Evolutionary conservation across 2,113 vertebrate genomes (phyloP), one percentile per base, ranked within the genome.

Genomic region (Thunnus thynnus): DNA sequence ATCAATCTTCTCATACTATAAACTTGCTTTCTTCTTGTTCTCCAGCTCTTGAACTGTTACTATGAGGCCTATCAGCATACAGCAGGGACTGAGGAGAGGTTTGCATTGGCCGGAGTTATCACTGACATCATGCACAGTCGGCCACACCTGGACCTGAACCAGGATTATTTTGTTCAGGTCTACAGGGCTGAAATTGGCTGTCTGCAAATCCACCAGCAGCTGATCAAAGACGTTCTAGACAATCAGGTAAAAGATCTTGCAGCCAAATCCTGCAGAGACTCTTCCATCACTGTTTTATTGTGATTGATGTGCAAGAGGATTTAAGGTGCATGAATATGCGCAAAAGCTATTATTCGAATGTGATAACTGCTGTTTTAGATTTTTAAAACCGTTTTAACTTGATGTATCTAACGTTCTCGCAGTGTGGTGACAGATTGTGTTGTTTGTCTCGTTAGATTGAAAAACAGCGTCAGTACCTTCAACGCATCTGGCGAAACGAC

Each of bases 31-130:
- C 6, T 67, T 36, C 54, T 22, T 7, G 6, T 22, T 58, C 30
- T 88, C 60, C 86, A 96, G 95, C 92, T 96, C 76, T 82, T 97
- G 18, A 92, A 95, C 83, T 87, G 92, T 90, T 96, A 95, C 67
- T 95, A 92, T 44, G 95, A 96, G 90, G 94, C 91, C 57, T 95
- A 96, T 77, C 94, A 96, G 75, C 95, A 96, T 48, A 64, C 88
- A 16, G 30, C 90, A 50, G 93, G 96, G 60, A 32, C 88, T 9
- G 95, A 96, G 50, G 93, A 96, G 90, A 90, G 91, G 80, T 92
- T 94, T 63, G 20, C 91, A 13, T 84, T 96, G 88, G 95, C 93
- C 9, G 92, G 93, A 65, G 93, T 78, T 0, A 91, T 96, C 70
- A 95, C 32, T 56, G 92, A 96, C 73, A 74, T 95, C 66, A 93